A percentile compares a stretch with the other conserved stretches of the same genome.
phyloP scores from a whole-genome alignment of 2,113 vertebrate species.

The Mixornis gularis region DNA sequence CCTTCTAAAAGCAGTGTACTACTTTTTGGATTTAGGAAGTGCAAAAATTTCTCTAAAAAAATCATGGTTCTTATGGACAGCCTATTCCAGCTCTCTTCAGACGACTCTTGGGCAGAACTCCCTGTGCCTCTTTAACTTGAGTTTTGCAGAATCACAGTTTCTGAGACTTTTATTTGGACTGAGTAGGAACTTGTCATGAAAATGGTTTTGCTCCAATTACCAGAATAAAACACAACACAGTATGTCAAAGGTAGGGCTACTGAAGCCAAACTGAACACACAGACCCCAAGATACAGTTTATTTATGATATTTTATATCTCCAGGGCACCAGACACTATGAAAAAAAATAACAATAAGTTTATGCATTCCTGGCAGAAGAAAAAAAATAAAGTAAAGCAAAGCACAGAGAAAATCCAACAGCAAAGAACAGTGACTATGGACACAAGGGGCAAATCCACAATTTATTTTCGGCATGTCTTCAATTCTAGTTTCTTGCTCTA shows the following conservation, averaged over 20 bases:
- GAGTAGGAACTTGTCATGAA: background rate
- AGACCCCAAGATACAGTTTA: background rate
- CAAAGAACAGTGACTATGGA: background rate
- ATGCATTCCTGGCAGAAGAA: background rate
- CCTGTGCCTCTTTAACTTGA: accelerated
- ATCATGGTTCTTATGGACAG: background rate
- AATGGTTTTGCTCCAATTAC: background rate
- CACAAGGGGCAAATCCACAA: background rate
- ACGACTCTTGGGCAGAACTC: background rate
- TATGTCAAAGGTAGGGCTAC: background rate
- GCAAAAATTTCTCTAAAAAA: background rate
- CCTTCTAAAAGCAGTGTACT: background rate
- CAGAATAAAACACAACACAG: background rate
- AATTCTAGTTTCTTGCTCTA: background rate
- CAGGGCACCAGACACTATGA: background rate
- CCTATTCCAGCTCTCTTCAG: background rate
- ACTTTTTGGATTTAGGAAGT: background rate
- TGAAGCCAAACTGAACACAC: background rate
- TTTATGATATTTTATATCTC: background rate
- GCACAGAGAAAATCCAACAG: background rate
- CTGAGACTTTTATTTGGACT: background rate
- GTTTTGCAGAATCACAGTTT: background rate
- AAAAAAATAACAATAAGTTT: background rate
- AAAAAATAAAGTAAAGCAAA: background rate
- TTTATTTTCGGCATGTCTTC: background rate